Evolutionary conservation across 2,797 vertebrate species (phyloP).

Genomic region (Coccyzus lansbergi): DNA sequence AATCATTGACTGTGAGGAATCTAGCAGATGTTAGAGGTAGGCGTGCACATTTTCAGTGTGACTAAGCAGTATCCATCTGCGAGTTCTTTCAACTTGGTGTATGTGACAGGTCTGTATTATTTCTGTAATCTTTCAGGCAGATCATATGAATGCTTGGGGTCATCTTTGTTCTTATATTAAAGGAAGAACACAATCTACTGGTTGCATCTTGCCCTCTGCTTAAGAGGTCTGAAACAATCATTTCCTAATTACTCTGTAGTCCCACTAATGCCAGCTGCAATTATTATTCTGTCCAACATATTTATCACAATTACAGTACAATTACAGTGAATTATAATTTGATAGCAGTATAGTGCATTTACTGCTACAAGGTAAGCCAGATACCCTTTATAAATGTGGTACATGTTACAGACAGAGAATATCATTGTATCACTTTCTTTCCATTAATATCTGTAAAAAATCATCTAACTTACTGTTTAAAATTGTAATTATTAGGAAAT

Average conservation of each 20-base stretch:
- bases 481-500: not conserved
- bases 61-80: not conserved
- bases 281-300: not conserved
- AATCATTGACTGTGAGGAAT: not conserved
- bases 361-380: not conserved
- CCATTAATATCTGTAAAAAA: not conserved
- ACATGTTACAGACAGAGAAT: not conserved
- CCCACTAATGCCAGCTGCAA: not conserved
- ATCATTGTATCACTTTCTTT: not conserved
- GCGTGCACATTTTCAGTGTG: not conserved
- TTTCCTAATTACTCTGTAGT: not conserved
- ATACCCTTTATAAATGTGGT: not conserved
- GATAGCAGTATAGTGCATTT: too few species aligned
- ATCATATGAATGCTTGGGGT: not conserved
- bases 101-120: not conserved
- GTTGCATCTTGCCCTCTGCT: not conserved
- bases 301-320: not conserved
- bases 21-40: not conserved
- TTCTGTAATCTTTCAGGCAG: not conserved
- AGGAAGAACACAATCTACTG: not conserved
- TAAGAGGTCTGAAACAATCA: not conserved
- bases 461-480: not conserved
- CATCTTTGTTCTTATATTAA: not conserved
- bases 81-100: not conserved
- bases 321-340: not conserved